Evolutionary conservation across 2,888 invertebrate species (phyloP), one percentile per base, ranked within the genome.

Genomic region (Agrochola lychnidis): DNA sequence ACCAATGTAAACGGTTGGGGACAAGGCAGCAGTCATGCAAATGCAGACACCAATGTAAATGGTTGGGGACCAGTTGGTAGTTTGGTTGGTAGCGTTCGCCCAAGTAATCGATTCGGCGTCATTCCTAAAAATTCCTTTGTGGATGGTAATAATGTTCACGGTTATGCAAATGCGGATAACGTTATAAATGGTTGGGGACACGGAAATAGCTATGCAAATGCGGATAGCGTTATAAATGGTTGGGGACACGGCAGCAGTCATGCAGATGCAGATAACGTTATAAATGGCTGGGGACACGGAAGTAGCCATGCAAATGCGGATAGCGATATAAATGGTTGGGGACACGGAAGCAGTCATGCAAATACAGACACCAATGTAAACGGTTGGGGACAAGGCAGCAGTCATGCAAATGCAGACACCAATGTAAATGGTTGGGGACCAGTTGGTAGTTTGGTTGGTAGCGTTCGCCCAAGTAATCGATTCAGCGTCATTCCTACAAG

Each of bases 21-120:
- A 0, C 48, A 69, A 0, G 57, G 73, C 4, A 0, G 6, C 14
- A 59, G 70, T n/a, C 7, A 68, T 30, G 53, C 7, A 14, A 36
- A 22, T 22, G 12, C 12, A 0, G 22, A 62, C 0, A 10, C 3
- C 6, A 0, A 1, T 36, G 0, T 36, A 1, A 36, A 36, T n/a
- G n/a, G 48, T 19, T 70, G 59, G 59, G 45, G 70, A 0, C 30
- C 61, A 9, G 5, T 61, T 22, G 0, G 6, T 16, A 16, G 12
- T 67, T 70, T 40, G 36, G 42, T 4, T 2, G 42, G 59, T 1
- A 66, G 53, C 25, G 56, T 42, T 25, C 16, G n/a, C 0, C 25
- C 19, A 22, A n/a, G 3, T 16, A 16, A 22, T 56, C 42, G 57
- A 70, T 36, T 70, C 2, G 12, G n/a, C 3, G 36, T 16, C 0